Conservation (phyloP, 2,113 vertebrate species). For the Mobula hypostoma region DNA sequence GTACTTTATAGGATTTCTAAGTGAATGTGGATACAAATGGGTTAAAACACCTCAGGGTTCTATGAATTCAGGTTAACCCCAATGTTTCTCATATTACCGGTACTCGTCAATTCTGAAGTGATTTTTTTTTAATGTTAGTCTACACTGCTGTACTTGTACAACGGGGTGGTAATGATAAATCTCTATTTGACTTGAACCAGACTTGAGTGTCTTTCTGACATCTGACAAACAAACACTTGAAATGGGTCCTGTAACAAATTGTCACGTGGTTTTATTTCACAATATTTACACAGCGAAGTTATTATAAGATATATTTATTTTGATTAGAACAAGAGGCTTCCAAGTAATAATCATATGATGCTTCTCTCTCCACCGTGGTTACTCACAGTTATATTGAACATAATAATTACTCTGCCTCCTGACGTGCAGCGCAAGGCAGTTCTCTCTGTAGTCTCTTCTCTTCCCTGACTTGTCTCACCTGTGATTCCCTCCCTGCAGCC, state of each 20-base stretch:
- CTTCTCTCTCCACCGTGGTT: too few relatives aligned
- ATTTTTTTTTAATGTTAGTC: background rate
- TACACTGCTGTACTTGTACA: background rate
- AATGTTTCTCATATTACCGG: background rate
- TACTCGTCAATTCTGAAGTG: background rate
- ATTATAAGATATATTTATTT: background rate
- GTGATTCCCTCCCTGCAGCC: background rate
- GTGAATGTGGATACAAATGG: background rate
- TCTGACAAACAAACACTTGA: background rate
- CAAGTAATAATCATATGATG: too few relatives aligned
- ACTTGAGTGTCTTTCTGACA: background rate
- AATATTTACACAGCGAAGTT: background rate
- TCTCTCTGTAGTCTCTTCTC: background rate
- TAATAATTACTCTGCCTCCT: background rate
- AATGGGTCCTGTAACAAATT: background rate
- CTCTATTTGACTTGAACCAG: background rate
- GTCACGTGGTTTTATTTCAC: background rate
- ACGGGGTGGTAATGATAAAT: background rate
- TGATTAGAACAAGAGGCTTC: background rate
- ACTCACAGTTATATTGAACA: background rate
- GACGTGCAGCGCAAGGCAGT: background rate
- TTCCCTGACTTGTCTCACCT: background rate
- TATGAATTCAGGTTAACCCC: background rate
- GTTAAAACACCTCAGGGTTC: background rate
- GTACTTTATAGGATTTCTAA: background rate